Conservation (phyloP, 2,113 vertebrate genomes). For the Fulica atra region DNA sequence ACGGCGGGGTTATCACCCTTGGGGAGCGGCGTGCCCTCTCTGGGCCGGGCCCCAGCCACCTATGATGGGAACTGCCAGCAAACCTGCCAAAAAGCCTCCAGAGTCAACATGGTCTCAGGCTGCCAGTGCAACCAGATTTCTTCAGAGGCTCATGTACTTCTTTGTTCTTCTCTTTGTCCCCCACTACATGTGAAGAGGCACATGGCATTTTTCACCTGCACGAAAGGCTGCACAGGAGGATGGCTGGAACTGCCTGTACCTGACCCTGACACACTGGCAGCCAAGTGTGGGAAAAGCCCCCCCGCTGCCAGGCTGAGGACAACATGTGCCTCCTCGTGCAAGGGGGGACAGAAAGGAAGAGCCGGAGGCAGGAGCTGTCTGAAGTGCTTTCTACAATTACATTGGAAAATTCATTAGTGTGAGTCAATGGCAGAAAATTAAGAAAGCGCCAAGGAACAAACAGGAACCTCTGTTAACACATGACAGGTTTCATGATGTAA, state of each 20-base stretch:
- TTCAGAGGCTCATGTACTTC: neutral
- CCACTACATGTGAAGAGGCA: neutral
- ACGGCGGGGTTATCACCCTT: neutral
- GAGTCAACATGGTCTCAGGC: rapidly evolving
- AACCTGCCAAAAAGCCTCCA: rapidly evolving
- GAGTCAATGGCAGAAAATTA: neutral
- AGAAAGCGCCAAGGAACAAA: neutral
- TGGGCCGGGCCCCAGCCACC: neutral
- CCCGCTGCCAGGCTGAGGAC: neutral
- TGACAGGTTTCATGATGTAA: neutral
- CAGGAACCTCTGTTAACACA: neutral
- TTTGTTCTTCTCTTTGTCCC: neutral
- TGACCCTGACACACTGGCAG: neutral
- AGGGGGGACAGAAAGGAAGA: neutral
- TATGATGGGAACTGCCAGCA: rapidly evolving
- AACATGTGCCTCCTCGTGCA: neutral
- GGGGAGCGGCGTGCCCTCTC: neutral
- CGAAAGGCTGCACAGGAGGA: rapidly evolving
- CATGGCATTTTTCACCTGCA: rapidly evolving
- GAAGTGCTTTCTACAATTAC: constrained; percentile 1
- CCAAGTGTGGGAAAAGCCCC: neutral
- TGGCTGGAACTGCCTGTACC: neutral
- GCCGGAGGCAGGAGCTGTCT: neutral
- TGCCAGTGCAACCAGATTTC: rapidly evolving
- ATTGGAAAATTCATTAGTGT: neutral